phyloP scores from a whole-genome alignment of 2,113 vertebrate species.

The Oxyruncus cristatus region DNA sequence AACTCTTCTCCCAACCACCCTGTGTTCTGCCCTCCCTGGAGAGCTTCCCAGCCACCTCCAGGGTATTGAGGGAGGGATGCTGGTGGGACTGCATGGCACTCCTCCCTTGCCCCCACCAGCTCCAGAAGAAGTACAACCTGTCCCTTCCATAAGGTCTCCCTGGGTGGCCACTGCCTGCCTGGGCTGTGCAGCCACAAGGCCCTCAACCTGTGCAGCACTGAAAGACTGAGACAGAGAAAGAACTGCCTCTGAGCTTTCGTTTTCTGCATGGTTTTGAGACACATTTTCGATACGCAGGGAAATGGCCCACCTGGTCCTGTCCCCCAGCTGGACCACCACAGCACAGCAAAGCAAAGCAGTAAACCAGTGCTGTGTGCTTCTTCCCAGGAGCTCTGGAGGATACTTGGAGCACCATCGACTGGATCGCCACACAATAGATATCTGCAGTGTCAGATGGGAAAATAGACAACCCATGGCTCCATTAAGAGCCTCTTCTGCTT shows the following conservation, averaged over 20 bases:
- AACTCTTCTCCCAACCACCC: neutral
- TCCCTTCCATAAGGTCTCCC: neutral
- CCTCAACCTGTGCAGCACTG: fast-evolving
- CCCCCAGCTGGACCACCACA: neutral
- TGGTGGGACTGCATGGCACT: neutral
- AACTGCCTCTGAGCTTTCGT: neutral
- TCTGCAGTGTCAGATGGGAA: fast-evolving
- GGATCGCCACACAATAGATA: neutral
- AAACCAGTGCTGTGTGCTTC: neutral
- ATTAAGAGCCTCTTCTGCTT: neutral
- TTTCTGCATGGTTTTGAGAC: neutral
- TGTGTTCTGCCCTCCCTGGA: neutral
- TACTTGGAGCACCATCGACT: fast-evolving
- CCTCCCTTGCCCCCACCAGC: neutral
- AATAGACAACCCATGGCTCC: neutral
- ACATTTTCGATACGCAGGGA: neutral
- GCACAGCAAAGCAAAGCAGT: neutral
- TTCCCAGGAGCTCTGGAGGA: neutral
- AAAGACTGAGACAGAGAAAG: neutral
- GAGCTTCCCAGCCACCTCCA: neutral
- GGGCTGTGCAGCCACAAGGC: fast-evolving
- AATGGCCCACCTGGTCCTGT: neutral
- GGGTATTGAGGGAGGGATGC: neutral
- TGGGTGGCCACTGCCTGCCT: neutral
- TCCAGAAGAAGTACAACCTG: neutral